Percentiles rank a stretch among this genome's conserved stretches.
phyloP scores from a whole-genome alignment of 1,140 invertebrate species.

The Bombus turneri region DNA sequence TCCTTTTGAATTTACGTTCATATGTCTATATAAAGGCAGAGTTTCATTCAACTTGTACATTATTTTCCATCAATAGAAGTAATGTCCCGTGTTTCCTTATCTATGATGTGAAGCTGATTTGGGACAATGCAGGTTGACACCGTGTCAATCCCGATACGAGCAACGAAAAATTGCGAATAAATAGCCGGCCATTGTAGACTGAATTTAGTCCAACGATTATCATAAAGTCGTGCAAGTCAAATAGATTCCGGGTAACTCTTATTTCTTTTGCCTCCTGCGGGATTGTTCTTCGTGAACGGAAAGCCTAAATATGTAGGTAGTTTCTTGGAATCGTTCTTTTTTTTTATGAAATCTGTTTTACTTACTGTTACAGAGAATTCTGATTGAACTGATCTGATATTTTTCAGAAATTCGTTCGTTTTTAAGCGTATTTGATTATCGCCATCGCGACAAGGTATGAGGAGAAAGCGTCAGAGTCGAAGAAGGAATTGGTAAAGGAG shows the following conservation, averaged over 20 bases:
- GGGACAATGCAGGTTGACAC: neutral
- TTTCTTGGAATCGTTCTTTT: conserved; percentile 3
- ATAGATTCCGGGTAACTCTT: neutral
- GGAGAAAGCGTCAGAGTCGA: too few species aligned
- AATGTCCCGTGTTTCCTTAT: neutral
- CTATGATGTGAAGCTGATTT: neutral
- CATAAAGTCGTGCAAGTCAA: conserved; percentile 36
- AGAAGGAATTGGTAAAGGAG: too few species aligned
- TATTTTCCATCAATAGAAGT: neutral
- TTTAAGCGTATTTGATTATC: neutral
- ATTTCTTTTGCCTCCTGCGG: neutral
- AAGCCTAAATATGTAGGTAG: neutral
- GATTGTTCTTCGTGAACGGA: neutral
- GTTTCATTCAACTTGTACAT: too few species aligned
- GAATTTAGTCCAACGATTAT: conserved; percentile 27
- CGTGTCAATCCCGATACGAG: neutral
- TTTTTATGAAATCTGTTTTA: neutral
- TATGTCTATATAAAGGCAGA: too few species aligned
- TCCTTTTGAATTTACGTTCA: neutral
- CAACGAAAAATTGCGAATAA: conserved; percentile 17
- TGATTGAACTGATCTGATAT: neutral
- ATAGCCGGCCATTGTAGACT: neutral
- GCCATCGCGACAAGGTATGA: too few species aligned
- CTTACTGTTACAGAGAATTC: neutral
- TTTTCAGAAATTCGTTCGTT: neutral